Conservation (phyloP, 2,113 vertebrate species). For the Passer domesticus region DNA sequence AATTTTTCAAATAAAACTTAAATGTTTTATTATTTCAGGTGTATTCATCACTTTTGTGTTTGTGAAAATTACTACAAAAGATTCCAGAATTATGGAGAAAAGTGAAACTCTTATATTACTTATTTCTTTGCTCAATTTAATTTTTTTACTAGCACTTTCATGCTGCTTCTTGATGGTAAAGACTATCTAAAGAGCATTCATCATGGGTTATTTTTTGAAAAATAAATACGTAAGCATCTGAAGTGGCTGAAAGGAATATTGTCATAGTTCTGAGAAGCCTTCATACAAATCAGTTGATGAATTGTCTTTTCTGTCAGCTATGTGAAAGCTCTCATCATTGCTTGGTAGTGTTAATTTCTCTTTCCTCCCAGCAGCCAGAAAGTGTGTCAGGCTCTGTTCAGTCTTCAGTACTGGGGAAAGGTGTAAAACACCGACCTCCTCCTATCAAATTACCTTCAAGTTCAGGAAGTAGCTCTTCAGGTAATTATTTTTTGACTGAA, state of each 20-base stretch:
- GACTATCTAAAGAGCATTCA: background rate
- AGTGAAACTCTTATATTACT: background rate
- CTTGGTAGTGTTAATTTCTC: constrained; percentile 45
- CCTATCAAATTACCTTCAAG: constrained; percentile 94
- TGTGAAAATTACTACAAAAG: background rate
- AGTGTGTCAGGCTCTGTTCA: constrained; percentile 86
- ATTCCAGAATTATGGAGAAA: background rate
- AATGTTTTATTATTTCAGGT: background rate
- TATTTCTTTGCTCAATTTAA: background rate
- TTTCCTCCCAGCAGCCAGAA: constrained; percentile 80
- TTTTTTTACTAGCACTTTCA: background rate
- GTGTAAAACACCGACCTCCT: constrained; percentile 92
- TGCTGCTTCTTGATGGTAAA: background rate
- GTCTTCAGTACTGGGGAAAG: constrained; percentile 91
- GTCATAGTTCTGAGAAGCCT: background rate
- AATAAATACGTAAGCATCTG: background rate
- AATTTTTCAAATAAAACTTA: background rate
- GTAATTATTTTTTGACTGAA: constrained; percentile 71
- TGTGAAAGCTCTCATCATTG: background rate
- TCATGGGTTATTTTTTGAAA: background rate
- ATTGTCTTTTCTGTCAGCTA: background rate
- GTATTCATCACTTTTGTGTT: background rate
- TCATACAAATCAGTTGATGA: background rate
- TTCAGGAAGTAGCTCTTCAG: constrained; percentile 90
- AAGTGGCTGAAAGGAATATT: background rate